These are phyloP conservation scores for Gobionotothen gibberifrons DNA, from an alignment of 2,797 vertebrate species.

Conservation along the genomic window DNA sequence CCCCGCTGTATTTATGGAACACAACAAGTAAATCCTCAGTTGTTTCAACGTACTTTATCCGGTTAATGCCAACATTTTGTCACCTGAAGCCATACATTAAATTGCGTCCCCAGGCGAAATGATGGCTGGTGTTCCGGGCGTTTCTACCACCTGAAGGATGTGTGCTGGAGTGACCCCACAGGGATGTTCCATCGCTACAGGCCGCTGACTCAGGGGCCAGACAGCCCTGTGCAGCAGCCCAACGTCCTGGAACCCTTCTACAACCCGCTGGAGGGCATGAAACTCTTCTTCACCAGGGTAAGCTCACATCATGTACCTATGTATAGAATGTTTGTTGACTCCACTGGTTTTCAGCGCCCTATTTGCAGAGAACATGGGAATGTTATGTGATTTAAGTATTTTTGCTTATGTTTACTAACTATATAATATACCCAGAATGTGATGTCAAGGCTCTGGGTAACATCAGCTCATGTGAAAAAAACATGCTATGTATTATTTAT, in stretches of 20 bases:
- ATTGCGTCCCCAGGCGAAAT: conserved; percentile 39
- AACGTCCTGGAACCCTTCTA: conserved; percentile 81
- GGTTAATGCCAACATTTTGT: neutral
- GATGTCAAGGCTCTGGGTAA: too few relatives aligned
- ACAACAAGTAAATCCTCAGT: conserved; percentile 60
- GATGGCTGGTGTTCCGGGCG: conserved; percentile 72
- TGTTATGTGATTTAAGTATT: too few relatives aligned
- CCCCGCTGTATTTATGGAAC: conserved; percentile 84
- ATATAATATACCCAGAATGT: too few relatives aligned
- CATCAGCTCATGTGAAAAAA: too few relatives aligned
- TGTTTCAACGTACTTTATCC: neutral
- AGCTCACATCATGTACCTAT: neutral
- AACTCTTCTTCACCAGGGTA: conserved; percentile 79
- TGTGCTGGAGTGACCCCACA: conserved; percentile 85
- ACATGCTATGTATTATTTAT: too few relatives aligned
- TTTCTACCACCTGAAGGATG: conserved; percentile 86
- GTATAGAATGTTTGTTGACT: neutral
- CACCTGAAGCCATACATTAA: neutral
- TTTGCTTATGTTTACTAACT: too few relatives aligned
- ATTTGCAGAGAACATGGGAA: too few relatives aligned
- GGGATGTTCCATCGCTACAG: conserved; percentile 82
- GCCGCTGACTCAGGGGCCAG: conserved; percentile 42
- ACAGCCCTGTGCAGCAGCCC: conserved; percentile 76
- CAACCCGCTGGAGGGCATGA: conserved; percentile 63
- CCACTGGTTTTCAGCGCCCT: neutral